A percentile compares a stretch with the other conserved stretches of the same genome.
Conservation (phyloP, 2,113 vertebrate genomes). For the Bucco capensis region DNA sequence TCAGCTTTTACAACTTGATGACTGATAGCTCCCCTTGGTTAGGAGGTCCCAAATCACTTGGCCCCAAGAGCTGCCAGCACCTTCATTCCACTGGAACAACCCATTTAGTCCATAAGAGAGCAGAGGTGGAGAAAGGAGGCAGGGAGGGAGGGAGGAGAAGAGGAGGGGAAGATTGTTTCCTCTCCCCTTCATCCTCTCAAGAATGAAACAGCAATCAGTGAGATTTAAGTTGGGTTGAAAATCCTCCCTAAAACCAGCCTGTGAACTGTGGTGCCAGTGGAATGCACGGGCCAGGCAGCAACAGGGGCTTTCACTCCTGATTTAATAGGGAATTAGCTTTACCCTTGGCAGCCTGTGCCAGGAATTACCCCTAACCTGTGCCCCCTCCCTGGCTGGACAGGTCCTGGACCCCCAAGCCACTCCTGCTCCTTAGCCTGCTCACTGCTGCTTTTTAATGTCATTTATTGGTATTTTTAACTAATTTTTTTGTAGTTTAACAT, state of each 20-base stretch:
- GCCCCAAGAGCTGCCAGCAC: neutral
- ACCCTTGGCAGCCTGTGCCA: constrained; percentile 9
- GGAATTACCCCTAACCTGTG: neutral
- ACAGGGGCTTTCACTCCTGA: neutral
- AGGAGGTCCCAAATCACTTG: neutral
- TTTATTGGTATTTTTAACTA: neutral
- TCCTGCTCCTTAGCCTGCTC: neutral
- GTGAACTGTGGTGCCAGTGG: constrained; percentile 43
- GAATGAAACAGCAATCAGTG: constrained; percentile 53
- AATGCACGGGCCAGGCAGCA: constrained; percentile 37
- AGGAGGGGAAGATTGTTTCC: constrained; percentile 19
- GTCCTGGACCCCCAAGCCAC: neutral
- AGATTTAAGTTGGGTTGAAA: constrained; percentile 48
- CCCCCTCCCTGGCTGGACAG: neutral
- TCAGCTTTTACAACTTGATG: neutral
- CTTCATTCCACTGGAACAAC: neutral
- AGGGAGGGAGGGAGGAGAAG: neutral
- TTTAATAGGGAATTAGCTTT: constrained; percentile 40
- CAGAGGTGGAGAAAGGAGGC: neutral
- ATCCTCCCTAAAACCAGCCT: neutral
- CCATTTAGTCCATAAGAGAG: fast-evolving
- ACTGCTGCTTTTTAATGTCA: neutral
- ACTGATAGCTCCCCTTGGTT: neutral
- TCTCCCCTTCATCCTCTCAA: constrained; percentile 64
- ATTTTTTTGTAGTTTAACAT: neutral